phyloP scores from a whole-genome alignment of 2,797 vertebrate genomes.

The Galagoides demidoff region DNA sequence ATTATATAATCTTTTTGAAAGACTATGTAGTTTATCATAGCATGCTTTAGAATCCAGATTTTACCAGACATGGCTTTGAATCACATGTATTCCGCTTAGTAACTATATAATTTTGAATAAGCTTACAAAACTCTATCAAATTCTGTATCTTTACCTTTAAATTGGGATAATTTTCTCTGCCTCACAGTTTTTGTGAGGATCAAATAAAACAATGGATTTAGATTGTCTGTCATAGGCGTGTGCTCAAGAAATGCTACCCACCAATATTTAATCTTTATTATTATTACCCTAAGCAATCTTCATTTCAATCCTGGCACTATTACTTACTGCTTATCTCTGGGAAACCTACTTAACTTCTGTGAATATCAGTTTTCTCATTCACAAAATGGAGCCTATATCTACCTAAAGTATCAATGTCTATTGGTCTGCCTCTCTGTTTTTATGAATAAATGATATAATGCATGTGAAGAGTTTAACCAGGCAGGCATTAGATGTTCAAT shows the following conservation, averaged over 20 bases:
- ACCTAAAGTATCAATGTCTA: neutral
- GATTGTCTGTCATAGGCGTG: neutral
- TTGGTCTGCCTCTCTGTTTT: neutral
- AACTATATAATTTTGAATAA: neutral
- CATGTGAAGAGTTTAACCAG: neutral
- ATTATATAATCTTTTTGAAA: neutral
- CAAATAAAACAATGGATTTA: neutral
- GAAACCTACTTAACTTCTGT: neutral
- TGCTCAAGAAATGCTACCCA: neutral
- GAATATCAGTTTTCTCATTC: neutral
- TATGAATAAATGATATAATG: neutral
- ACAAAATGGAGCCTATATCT: neutral
- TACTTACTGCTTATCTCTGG: neutral
- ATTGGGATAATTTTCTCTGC: neutral
- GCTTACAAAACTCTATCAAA: neutral
- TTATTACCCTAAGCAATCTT: neutral
- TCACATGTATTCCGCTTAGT: neutral
- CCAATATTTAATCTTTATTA: neutral
- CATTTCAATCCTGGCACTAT: neutral
- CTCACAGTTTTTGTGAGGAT: neutral
- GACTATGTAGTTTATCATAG: neutral
- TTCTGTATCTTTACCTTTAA: neutral
- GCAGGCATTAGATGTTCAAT: neutral
- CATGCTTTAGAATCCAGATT: neutral
- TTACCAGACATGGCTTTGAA: neutral